Evolutionary conservation across 92 coral and sea anemone genomes (phyloP).

Genomic region (Paragorgia papillata): DNA sequence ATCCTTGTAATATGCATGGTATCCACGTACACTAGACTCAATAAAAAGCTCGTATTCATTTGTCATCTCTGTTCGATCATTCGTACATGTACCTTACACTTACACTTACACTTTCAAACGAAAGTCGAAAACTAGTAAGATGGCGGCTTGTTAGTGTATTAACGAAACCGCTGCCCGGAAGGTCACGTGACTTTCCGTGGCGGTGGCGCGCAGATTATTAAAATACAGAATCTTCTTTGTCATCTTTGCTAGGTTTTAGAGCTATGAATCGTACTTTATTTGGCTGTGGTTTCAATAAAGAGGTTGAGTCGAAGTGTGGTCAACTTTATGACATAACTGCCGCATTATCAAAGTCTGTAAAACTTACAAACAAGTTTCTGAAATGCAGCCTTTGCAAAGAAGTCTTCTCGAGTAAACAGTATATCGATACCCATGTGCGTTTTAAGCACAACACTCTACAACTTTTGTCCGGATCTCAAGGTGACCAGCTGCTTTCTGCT

Average conservation of each 20-base stretch:
- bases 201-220: too few species aligned
- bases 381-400: slow-evolving; percentile 37
- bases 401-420: slow-evolving; percentile 19
- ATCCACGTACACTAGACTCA: slow-evolving; percentile 42
- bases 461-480: too few species aligned
- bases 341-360: neutral
- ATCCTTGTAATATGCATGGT: slow-evolving; percentile 40
- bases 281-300: slow-evolving; percentile 27
- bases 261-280: slow-evolving; percentile 50
- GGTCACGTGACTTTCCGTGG: too few species aligned
- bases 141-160: too few species aligned
- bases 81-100: slow-evolving; percentile 36
- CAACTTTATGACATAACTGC: slow-evolving; percentile 35
- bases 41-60: slow-evolving; percentile 47
- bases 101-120: slow-evolving; percentile 22
- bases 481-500: too few species aligned
- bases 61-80: too few species aligned
- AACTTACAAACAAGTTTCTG: slow-evolving; percentile 7
- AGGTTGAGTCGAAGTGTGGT: slow-evolving; percentile 38
- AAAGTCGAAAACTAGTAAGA: too few species aligned
- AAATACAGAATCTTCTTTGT: slow-evolving; percentile 4
- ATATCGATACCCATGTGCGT: slow-evolving; percentile 41
- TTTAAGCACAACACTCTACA: slow-evolving; percentile 39
- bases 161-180: too few species aligned
- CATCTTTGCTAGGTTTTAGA: neutral